Conservation (phyloP, 2,888 invertebrate species). For the Nemurella pictetii region DNA sequence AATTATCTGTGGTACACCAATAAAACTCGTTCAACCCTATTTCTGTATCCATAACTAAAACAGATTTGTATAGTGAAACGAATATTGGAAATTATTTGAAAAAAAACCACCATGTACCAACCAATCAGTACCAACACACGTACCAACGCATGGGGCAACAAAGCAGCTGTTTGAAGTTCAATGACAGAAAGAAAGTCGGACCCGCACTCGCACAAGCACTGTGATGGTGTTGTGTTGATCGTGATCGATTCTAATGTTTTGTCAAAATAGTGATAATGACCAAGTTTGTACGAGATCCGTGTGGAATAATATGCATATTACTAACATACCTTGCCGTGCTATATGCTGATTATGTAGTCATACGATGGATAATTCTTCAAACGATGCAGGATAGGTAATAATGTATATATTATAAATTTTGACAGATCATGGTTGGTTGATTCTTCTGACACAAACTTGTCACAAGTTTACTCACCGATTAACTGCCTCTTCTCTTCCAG, state of each 20-base stretch:
- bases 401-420: constrained; percentile 30
- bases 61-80: no score
- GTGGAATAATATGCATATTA: constrained; percentile 79
- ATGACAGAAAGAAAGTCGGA: not conserved
- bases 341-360: constrained; percentile 86
- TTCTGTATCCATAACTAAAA: no score
- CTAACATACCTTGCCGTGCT: constrained; percentile 78
- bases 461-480: no score
- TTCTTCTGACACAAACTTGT: no score
- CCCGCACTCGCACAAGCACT: no score
- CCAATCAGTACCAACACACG: no score
- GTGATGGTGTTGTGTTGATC: not conserved
- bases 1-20: no score
- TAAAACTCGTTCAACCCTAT: no score
- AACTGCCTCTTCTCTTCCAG: constrained; percentile 54
- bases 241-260: constrained; percentile 6
- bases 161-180: not conserved
- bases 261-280: constrained; percentile 49
- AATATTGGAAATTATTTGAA: no score
- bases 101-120: no score
- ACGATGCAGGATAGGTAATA: constrained; percentile 79
- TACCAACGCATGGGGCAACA: no score
- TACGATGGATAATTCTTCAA: constrained; percentile 79
- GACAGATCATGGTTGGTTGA: no score
- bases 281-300: constrained; percentile 80